These are phyloP conservation scores for Linnaemya tessellans DNA, from an alignment of 2,888 invertebrate species.

Conservation along the genomic window DNA sequence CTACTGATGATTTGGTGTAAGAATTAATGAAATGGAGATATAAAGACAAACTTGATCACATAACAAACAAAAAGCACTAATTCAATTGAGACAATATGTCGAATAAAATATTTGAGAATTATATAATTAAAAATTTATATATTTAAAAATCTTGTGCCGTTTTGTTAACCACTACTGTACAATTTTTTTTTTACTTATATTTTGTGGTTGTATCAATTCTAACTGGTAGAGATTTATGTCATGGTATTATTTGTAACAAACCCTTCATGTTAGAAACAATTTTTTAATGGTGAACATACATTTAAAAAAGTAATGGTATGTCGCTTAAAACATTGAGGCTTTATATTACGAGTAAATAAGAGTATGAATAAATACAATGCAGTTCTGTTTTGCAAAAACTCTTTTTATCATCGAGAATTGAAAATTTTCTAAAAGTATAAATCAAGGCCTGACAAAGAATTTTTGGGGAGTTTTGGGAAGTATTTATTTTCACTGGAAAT, in stretches of 20 bases:
- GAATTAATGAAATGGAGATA: too few relatives aligned
- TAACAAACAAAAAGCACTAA: too few relatives aligned
- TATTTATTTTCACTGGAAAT: slow-evolving; percentile 9
- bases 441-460: slow-evolving; percentile 24
- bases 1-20: too few relatives aligned
- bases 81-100: too few relatives aligned
- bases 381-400: neutral
- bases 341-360: slow-evolving; percentile 17
- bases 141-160: neutral
- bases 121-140: too few relatives aligned
- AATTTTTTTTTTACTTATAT: neutral
- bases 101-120: too few relatives aligned
- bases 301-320: neutral
- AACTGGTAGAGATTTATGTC: neutral
- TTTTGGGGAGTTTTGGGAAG: neutral
- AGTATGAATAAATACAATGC: slow-evolving; percentile 19
- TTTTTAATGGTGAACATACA: neutral
- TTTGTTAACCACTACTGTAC: neutral
- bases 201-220: neutral
- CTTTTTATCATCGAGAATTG: slow-evolving; percentile 24
- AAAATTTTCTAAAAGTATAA: slow-evolving; percentile 39
- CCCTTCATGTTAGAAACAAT: neutral
- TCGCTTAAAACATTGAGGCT: slow-evolving; percentile 16
- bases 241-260: neutral
- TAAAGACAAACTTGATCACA: too few relatives aligned